Percentiles rank a stretch among this genome's conserved stretches.
These are phyloP conservation scores for Glyphotaelius pellucidus DNA, from an alignment of 2,888 invertebrate species.

Conservation along the genomic window DNA sequence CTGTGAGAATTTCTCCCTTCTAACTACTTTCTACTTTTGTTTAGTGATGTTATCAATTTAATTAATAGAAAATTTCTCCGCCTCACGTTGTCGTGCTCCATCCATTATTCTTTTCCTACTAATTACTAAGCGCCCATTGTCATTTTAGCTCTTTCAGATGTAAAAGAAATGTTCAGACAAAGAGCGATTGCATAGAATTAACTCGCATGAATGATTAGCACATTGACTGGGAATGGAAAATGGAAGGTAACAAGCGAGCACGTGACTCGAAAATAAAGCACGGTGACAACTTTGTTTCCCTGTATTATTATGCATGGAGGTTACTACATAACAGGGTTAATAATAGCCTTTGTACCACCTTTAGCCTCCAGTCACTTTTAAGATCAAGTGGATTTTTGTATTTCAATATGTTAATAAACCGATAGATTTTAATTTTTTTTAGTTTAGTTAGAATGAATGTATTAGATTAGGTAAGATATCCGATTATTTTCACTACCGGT, in stretches of 20 bases:
- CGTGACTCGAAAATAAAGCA: not conserved
- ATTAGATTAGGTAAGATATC: not conserved
- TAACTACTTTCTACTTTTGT: slow-evolving; percentile 9
- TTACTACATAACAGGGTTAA: not conserved
- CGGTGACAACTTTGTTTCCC: not conserved
- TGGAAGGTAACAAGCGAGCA: not conserved
- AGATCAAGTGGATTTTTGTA: no score
- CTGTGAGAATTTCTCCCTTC: slow-evolving; percentile 34
- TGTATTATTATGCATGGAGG: not conserved
- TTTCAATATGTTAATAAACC: no score
- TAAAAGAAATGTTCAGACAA: not conserved
- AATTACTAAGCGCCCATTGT: slow-evolving; percentile 11
- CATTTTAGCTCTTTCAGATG: not conserved
- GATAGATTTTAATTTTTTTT: not conserved
- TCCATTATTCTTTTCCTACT: slow-evolving; percentile 3
- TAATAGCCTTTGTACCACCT: not conserved
- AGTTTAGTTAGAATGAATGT: not conserved
- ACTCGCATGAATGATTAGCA: not conserved
- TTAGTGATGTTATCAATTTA: slow-evolving; percentile 25
- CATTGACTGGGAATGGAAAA: not conserved
- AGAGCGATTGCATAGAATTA: not conserved
- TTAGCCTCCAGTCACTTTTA: no score
- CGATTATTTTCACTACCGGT: not conserved
- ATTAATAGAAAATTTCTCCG: slow-evolving; percentile 5
- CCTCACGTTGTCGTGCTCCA: slow-evolving; percentile 27